phyloP scores from a whole-genome alignment of 2,113 vertebrate genomes.

The Alligator sinensis region DNA sequence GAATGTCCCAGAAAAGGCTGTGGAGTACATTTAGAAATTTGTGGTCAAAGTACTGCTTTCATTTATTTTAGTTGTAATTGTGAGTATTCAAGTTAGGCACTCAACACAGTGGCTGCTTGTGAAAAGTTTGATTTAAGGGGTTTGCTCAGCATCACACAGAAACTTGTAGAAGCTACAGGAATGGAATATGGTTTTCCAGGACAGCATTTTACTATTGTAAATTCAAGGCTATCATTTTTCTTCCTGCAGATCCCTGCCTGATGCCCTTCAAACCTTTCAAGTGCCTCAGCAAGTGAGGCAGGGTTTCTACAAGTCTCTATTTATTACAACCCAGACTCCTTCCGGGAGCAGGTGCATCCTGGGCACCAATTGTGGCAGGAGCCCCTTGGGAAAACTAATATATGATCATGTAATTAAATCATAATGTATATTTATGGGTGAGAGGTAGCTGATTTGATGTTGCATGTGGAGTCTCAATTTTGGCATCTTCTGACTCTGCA shows the following conservation, averaged over 20 bases:
- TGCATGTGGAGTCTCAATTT: background rate
- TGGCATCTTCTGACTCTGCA: background rate
- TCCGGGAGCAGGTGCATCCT: background rate
- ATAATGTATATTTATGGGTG: background rate
- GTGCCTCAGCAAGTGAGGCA: background rate
- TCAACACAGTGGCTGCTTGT: background rate
- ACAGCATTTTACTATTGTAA: background rate
- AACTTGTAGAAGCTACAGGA: background rate
- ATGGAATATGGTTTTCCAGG: background rate
- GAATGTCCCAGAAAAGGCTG: too few relatives aligned
- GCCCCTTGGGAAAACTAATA: background rate
- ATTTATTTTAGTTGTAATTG: background rate
- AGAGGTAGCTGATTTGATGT: background rate
- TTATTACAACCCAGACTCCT: background rate
- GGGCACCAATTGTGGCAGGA: background rate
- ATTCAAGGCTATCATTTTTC: background rate
- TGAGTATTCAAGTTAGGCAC: background rate
- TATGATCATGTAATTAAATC: background rate
- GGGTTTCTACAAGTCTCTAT: background rate
- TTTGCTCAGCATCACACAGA: background rate
- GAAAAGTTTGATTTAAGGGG: background rate
- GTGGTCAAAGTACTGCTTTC: background rate
- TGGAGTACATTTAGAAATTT: background rate
- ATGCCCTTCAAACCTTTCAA: background rate
- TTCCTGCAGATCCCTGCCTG: background rate